Conservation (phyloP, 2,888 invertebrate genomes). For the Drosophila kuntzei region DNA sequence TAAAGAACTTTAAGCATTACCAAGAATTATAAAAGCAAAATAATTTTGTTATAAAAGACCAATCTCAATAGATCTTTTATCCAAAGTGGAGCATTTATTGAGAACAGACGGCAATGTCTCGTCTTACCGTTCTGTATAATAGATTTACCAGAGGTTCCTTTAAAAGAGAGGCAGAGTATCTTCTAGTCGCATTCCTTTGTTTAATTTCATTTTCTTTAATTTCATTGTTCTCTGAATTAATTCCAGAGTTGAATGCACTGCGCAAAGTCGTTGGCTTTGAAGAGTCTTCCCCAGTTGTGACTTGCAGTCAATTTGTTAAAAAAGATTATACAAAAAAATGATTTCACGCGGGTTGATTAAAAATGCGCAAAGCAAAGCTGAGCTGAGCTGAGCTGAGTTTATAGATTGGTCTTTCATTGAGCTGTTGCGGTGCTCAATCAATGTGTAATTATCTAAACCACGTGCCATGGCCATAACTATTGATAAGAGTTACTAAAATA, state of each 20-base stretch:
- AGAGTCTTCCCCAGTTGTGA: constrained; percentile 21
- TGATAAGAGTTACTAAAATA: constrained; percentile 12
- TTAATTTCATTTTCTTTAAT: constrained; percentile 10
- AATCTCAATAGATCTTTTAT: too few species aligned
- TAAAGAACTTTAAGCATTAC: too few species aligned
- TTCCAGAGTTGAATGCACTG: constrained; percentile 72
- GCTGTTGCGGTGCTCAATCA: constrained; percentile 54
- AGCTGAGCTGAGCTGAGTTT: constrained; percentile 6
- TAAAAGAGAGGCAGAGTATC: too few species aligned
- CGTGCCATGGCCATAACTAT: constrained; percentile 45
- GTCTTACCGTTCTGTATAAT: too few species aligned
- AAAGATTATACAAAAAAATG: constrained; percentile 19
- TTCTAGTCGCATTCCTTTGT: neutral
- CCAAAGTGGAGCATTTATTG: too few species aligned
- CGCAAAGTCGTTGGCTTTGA: constrained; percentile 36
- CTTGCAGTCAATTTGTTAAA: constrained; percentile 22
- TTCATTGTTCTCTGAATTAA: constrained; percentile 36
- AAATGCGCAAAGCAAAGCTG: constrained; percentile 30
- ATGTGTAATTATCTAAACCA: constrained; percentile 61
- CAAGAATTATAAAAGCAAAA: too few species aligned
- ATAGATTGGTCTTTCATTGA: constrained; percentile 33
- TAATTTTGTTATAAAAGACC: too few species aligned
- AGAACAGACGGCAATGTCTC: too few species aligned
- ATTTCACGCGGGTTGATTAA: constrained; percentile 39
- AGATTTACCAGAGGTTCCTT: too few species aligned